Evolutionary conservation across 2,888 invertebrate species (phyloP), one percentile per base, ranked within the genome.

Genomic region (Platynereis dumerilii): DNA sequence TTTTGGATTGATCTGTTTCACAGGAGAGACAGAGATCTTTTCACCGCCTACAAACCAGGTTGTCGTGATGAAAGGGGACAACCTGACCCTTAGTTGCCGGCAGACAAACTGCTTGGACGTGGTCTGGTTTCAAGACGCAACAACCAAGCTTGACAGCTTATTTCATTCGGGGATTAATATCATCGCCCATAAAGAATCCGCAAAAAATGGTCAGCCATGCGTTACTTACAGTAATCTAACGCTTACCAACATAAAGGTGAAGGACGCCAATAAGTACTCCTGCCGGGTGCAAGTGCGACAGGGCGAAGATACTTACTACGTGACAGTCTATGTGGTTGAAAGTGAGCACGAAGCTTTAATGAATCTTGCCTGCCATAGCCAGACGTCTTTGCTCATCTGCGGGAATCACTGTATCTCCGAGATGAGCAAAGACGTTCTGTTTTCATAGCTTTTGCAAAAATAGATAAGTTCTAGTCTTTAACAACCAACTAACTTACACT

Each of bases 241-340:
- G 1, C 45, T 48, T n/a, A 29, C 45, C 29, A 2, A 3, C 1
- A 52, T 60, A 1, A 27, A 27, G 34, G 34, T 60, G 48, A 17
- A 22, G 48, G 60, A 60, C 52, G 26, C 60, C 29, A 60, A 52
- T 45, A 60, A 34, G 28, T 60, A 52, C 34, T 45, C 45, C 24
- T 60, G 60, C 52, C 45, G 52, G 60, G 34, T 34, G 34, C 5
- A 34, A 7, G 34, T 34, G 34, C 5, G 12, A 7, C 20, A 34
- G 10, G 27, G 45, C 26, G 42, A 44, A 26, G 22, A 29, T 45
- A 29, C 60, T 20, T 52, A 60, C 53, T 17, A 52, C 20, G 52
- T 52, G 28, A 60, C 48, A 15, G 60, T 60, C 2, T 34, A 29
- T 12, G 60, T 60, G 22, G 45, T 60, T 52, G 52, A 60, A 29